These are phyloP conservation scores for Ormyrus rosae DNA, from an alignment of 2,888 invertebrate species.

Conservation along the genomic window DNA sequence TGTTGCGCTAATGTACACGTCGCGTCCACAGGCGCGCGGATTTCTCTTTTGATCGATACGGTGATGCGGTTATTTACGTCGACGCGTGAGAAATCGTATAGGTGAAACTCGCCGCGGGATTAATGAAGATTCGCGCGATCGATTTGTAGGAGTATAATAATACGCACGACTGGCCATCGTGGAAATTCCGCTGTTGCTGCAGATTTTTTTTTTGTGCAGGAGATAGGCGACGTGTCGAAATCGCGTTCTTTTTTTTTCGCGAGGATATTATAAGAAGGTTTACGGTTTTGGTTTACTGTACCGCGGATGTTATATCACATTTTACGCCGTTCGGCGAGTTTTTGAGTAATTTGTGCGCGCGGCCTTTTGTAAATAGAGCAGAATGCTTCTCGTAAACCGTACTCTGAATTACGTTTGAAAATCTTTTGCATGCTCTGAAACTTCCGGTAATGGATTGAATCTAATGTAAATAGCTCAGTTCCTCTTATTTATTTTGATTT, in stretches of 20 bases:
- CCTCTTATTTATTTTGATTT: too few relatives aligned
- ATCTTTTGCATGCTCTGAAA: slow-evolving; percentile 1
- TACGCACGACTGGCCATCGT: slow-evolving; percentile 5
- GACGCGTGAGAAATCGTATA: slow-evolving; percentile 4
- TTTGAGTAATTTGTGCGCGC: slow-evolving; percentile 7
- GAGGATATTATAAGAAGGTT: background rate
- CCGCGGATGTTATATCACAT: slow-evolving; percentile 20
- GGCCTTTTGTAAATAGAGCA: slow-evolving; percentile 27
- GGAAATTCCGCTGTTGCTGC: background rate
- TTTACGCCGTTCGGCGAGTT: slow-evolving; percentile 5
- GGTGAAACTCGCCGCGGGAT: slow-evolving; percentile 18
- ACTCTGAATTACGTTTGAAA: background rate
- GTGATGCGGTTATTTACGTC: slow-evolving; percentile 1
- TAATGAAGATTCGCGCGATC: background rate
- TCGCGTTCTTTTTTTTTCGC: too few relatives aligned
- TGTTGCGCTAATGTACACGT: background rate
- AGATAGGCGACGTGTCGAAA: too few relatives aligned
- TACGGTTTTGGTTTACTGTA: slow-evolving; percentile 2
- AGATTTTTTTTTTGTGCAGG: background rate
- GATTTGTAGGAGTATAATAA: slow-evolving; percentile 7
- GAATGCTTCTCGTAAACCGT: background rate
- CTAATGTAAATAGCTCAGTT: too few relatives aligned
- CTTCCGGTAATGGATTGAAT: background rate
- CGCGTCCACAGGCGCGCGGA: background rate
- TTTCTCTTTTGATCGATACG: slow-evolving; percentile 35